A percentile compares a stretch with the other conserved stretches of the same genome.
phyloP scores from a whole-genome alignment of 2,797 vertebrate species.

The Decapterus maruadsi region DNA sequence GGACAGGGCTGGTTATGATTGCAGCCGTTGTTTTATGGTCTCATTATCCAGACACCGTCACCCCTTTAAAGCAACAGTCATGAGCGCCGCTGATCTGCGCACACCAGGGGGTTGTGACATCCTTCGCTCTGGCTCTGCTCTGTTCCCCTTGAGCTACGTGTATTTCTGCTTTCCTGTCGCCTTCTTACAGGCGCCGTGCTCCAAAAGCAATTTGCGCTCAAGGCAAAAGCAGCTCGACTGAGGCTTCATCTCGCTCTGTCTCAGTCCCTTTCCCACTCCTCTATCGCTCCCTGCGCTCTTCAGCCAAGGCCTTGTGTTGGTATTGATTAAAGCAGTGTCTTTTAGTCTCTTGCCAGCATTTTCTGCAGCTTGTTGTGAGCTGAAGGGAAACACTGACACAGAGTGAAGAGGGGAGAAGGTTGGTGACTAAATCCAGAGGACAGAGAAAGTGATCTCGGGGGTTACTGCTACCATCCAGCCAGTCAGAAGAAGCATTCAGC shows the following conservation, averaged over 20 bases:
- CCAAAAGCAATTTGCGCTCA: conserved; percentile 70
- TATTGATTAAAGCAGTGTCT: conserved; percentile 81
- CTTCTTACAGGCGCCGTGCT: conserved; percentile 60
- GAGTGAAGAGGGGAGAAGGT: conserved; percentile 47
- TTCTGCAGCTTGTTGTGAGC: conserved; percentile 68
- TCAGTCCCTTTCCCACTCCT: conserved; percentile 36
- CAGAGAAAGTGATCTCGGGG: conserved; percentile 40
- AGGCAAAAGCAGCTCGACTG: conserved; percentile 62
- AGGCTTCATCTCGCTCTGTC: conserved; percentile 41
- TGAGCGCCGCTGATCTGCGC: conserved; percentile 3
- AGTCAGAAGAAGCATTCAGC: conserved; percentile 51
- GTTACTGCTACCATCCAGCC: conserved; percentile 43
- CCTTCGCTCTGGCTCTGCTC: conserved; percentile 44
- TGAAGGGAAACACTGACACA: conserved; percentile 65
- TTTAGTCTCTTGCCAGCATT: conserved; percentile 79
- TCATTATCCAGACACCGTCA: conserved; percentile 49
- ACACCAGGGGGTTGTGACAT: conserved; percentile 31
- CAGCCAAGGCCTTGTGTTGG: conserved; percentile 75
- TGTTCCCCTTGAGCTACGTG: conserved; percentile 42
- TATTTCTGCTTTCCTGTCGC: conserved; percentile 47
- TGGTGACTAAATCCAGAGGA: conserved; percentile 57
- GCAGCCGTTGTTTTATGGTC: conserved; percentile 50
- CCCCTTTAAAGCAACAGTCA: conserved; percentile 15
- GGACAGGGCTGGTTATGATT: conserved; percentile 49
- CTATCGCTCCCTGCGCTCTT: conserved; percentile 53